Base-by-base conservation (phyloP, 2,113 vertebrate species). In the Nicator chloris region DNA sequence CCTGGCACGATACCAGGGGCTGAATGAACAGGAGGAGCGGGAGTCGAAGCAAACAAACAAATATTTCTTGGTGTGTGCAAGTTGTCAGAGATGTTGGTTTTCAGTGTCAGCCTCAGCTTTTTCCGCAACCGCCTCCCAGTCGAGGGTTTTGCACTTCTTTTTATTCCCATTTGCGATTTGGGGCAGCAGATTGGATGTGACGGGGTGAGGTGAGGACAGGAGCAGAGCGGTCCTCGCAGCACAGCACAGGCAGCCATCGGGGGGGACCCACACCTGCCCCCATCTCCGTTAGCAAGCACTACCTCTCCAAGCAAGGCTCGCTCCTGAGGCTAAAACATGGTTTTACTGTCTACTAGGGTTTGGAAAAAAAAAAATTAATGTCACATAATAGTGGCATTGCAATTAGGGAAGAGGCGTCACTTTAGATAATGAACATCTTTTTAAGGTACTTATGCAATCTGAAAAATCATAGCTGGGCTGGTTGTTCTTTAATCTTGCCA, bases 161-260 rank as follows among this genome's bases (percentile, higher is more conserved):
- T 91, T 56, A 77, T 95, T 92, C 54, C 88, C n/a, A 6, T 90
- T 84, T 30, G 91, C 1, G 33, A 95, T 76, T 90, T 88, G 90
- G 81, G 92, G 76, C 92, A 53, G 85, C 80, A 84, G 94, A 88
- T 66, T 82, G 93, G 65, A 73, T 77, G 85, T 90, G 85, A 84
- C 69, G 86, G 96, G 96, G 96, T 92, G 86, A 97, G 9, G 37
- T 7, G 77, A 96, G 97, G 97, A 97, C 94, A 90, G 88, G 82
- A 95, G 95, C 94, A 79, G 83, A 20, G 68, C 59, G 11, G 88
- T 95, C 93, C 93, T 93, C 3, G 9, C 66, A 54, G 78, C 91
- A 56, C 26, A 37, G 80, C 86, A 90, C 22, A 50, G 79, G 86
- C 80, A 21, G 85, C 94, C 60, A 13, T 75, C 56, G 23, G 86